Evolutionary conservation across 2,113 vertebrate genomes (phyloP).

Genomic region (Otocyon megalotis): DNA sequence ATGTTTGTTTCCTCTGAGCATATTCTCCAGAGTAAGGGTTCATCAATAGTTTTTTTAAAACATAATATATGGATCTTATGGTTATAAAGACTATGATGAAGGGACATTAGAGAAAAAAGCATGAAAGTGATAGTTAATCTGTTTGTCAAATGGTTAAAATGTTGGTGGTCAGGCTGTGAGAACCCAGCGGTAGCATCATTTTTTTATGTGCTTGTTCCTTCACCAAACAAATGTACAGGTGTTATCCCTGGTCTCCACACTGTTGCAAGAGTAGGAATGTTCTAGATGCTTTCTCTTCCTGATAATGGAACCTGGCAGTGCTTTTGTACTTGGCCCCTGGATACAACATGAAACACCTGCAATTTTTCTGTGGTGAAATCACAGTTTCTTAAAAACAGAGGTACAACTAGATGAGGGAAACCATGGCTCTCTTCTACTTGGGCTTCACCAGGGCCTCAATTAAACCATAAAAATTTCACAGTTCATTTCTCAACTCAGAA

Average conservation of each 20-base stretch:
- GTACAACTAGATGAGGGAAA: not conserved
- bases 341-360: not conserved
- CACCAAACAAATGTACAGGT: not conserved
- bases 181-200: not conserved
- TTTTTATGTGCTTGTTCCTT: not conserved
- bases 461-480: constrained; percentile 37
- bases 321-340: not conserved
- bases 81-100: not conserved
- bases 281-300: not conserved
- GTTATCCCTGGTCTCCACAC: not conserved
- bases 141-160: not conserved
- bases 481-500: constrained; percentile 10
- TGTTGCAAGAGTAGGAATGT: not conserved
- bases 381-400: not conserved
- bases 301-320: not conserved
- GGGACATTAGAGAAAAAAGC: not conserved
- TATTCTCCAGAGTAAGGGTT: not conserved
- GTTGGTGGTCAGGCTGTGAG: not conserved
- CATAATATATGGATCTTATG: not conserved
- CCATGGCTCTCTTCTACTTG: not conserved
- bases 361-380: not conserved
- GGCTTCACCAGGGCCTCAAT: not conserved
- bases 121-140: not conserved
- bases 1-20: not conserved
- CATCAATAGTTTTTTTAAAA: not conserved